These are phyloP conservation scores for Pangasius sanitwongsei DNA, from an alignment of 2,797 vertebrate species.

Conservation along the genomic window DNA sequence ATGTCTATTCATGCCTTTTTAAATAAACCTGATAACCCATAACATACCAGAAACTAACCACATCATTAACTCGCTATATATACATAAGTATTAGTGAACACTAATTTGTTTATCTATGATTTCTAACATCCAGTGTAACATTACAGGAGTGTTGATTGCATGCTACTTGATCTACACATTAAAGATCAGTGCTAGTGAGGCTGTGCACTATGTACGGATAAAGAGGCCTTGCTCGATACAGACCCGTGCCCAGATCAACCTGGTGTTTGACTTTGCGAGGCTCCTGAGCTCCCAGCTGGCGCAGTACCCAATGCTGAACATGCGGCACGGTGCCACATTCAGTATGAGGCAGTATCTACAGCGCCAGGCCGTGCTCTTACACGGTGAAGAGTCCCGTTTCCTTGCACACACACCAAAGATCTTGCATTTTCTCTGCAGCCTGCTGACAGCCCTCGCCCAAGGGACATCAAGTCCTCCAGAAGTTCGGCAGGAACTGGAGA, in stretches of 20 bases:
- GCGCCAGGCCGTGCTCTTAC: constrained; percentile 76
- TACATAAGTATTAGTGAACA: not conserved
- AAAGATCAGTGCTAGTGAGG: constrained; percentile 78
- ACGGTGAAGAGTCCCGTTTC: constrained; percentile 77
- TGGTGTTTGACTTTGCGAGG: constrained; percentile 81
- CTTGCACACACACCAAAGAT: constrained; percentile 80
- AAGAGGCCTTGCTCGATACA: constrained; percentile 81
- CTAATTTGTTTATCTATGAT: not conserved
- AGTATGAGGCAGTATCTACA: constrained; percentile 77
- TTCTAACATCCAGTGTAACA: not conserved
- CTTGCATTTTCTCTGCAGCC: constrained; percentile 76
- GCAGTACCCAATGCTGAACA: constrained; percentile 73
- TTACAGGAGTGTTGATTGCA: constrained; percentile 80
- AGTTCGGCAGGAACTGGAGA: constrained; percentile 71
- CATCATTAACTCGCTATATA: not conserved
- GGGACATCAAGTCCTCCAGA: constrained; percentile 62
- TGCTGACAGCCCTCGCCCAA: constrained; percentile 73
- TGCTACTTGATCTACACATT: constrained; percentile 82
- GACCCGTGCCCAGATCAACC: constrained; percentile 77
- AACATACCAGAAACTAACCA: not conserved
- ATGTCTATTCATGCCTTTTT: not conserved
- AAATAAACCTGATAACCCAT: not conserved
- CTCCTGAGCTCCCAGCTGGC: constrained; percentile 73
- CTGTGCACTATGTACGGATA: constrained; percentile 79
- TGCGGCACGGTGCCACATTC: constrained; percentile 70